A percentile compares a stretch with the other conserved stretches of the same genome.
Evolutionary conservation across 2,797 vertebrate genomes (phyloP).

Genomic region (Ptychadena robeensis): DNA sequence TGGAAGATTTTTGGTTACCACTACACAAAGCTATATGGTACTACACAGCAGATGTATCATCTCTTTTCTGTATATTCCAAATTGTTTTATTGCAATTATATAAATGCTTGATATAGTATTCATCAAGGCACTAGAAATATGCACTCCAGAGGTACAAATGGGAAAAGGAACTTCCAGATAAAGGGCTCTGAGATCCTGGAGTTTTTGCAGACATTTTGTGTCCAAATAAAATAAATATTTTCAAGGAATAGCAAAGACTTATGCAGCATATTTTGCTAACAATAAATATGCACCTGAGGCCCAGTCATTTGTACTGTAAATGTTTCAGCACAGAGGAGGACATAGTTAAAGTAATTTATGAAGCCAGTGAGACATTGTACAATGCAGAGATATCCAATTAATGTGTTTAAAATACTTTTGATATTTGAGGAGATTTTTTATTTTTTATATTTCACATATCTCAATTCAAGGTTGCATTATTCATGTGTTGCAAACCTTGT

Average conservation of each 20-base stretch:
- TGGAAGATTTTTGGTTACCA: not conserved
- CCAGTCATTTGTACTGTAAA: constrained; percentile 6
- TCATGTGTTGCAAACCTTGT: too few species aligned
- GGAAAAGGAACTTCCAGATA: constrained; percentile 48
- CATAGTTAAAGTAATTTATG: too few species aligned
- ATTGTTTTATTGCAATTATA: constrained; percentile 37
- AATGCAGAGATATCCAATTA: too few species aligned
- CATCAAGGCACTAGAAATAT: constrained; percentile 27
- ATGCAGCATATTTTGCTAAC: not conserved
- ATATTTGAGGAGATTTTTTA: too few species aligned
- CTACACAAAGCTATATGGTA: too few species aligned
- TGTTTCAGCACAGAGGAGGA: not conserved
- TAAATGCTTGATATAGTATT: constrained; percentile 28
- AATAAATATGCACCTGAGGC: not conserved
- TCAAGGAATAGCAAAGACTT: not conserved
- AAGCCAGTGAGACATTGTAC: too few species aligned
- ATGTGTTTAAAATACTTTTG: too few species aligned
- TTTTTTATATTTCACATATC: too few species aligned
- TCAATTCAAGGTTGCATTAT: too few species aligned
- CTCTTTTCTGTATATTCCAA: constrained; percentile 9
- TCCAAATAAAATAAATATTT: constrained; percentile 4
- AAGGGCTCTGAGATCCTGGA: constrained; percentile 51
- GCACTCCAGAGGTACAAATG: constrained; percentile 45
- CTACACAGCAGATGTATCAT: constrained; percentile 22
- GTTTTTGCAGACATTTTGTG: constrained; percentile 27